A percentile compares a stretch with the other conserved stretches of the same genome.
Evolutionary conservation across 2,113 vertebrate species (phyloP).

Genomic region (Scomber japonicus): DNA sequence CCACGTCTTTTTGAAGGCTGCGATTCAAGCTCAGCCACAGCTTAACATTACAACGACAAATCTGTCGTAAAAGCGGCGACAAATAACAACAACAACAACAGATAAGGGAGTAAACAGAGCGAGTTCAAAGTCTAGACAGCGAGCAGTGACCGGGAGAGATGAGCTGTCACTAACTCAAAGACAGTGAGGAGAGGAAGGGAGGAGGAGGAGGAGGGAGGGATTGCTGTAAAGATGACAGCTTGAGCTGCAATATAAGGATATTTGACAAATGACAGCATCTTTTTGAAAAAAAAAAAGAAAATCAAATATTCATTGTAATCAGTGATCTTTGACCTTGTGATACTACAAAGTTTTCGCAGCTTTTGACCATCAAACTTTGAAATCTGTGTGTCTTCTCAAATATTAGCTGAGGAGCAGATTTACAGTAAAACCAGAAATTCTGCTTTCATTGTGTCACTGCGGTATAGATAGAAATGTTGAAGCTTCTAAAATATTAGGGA

Average conservation of each 20-base stretch:
- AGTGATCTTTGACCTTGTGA: conserved; percentile 65
- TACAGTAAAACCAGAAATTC: background rate
- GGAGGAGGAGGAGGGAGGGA: background rate
- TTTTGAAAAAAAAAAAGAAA: conserved; percentile 10
- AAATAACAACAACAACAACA: conserved; percentile 68
- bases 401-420: conserved; percentile 9
- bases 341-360: conserved; percentile 40
- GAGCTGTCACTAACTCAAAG: conserved; percentile 82
- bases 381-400: conserved; percentile 8
- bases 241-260: conserved; percentile 65
- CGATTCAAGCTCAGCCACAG: conserved; percentile 27
- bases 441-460: conserved; percentile 1
- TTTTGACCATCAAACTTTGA: conserved; percentile 60
- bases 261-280: conserved; percentile 78
- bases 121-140: conserved; percentile 79
- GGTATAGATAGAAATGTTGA: conserved; percentile 9
- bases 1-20: conserved; percentile 71
- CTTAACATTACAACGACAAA: conserved; percentile 48
- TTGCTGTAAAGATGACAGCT: conserved; percentile 76
- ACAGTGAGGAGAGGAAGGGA: conserved; percentile 10
- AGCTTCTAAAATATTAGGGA: conserved; percentile 45
- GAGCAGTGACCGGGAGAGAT: conserved; percentile 77
- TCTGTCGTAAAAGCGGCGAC: conserved; percentile 43
- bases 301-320: conserved; percentile 71
- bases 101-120: conserved; percentile 69